Conservation (phyloP, 2,888 invertebrate genomes). For the Eurytoma californica region DNA sequence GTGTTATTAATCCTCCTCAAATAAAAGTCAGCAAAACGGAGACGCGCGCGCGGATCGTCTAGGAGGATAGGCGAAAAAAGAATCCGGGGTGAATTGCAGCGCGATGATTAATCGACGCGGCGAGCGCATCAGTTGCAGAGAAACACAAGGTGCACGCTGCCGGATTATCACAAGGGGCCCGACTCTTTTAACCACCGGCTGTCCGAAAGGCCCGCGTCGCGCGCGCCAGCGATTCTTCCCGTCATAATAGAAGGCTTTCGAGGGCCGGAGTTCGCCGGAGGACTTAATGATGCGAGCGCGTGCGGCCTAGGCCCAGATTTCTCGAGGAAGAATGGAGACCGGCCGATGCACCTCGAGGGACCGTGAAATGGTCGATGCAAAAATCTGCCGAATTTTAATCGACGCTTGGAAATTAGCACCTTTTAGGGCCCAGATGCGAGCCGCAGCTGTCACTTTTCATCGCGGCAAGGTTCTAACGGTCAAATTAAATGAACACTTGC, state of each 20-base stretch:
- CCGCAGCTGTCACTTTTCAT: conserved; percentile 35
- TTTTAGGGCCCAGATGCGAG: background rate
- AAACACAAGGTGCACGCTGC: conserved; percentile 48
- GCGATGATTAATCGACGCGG: conserved; percentile 53
- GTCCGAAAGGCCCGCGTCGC: conserved; percentile 42
- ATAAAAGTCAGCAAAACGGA: conserved; percentile 35
- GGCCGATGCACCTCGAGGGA: conserved; percentile 1
- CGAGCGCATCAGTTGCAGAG: conserved; percentile 52
- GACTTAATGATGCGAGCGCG: conserved; percentile 48
- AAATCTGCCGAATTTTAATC: conserved; percentile 41
- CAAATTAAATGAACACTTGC: background rate
- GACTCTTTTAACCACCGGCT: conserved; percentile 53
- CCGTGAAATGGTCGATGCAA: conserved; percentile 38
- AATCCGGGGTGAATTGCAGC: conserved; percentile 27
- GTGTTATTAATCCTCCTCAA: conserved; percentile 52
- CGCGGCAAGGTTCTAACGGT: no score
- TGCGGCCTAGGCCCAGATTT: conserved; percentile 9
- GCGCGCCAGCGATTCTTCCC: conserved; percentile 20
- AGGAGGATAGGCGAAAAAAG: conserved; percentile 25
- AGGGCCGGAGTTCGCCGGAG: conserved; percentile 19
- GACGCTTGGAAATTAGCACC: conserved; percentile 18
- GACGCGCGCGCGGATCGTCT: conserved; percentile 1
- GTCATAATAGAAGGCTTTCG: conserved; percentile 53
- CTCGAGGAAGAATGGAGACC: background rate
- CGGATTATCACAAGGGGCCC: conserved; percentile 38